Conservation (phyloP, 2,888 invertebrate genomes). For the Latheticus oryzae region DNA sequence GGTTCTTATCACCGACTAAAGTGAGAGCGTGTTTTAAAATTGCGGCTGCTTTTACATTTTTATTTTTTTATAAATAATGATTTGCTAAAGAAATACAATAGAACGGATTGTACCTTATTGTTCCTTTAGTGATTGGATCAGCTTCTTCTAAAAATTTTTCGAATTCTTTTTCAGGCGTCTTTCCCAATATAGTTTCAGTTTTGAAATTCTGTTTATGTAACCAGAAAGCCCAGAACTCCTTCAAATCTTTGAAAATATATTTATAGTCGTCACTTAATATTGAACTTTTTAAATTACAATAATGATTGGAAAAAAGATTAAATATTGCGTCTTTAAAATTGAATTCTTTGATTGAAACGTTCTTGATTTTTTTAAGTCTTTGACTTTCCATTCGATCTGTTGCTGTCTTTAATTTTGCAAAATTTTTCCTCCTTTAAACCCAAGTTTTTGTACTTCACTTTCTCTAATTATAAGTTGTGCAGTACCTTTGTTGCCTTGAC, state of each 20-base stretch:
- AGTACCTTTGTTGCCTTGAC: constrained; percentile 59
- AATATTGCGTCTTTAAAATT: constrained; percentile 14
- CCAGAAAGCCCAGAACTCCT: constrained; percentile 41
- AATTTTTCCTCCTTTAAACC: no score
- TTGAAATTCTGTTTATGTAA: constrained; percentile 17
- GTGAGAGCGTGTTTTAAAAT: not conserved
- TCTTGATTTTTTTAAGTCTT: constrained; percentile 15
- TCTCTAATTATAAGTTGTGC: constrained; percentile 51
- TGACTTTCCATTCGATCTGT: constrained; percentile 4
- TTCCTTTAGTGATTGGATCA: constrained; percentile 1
- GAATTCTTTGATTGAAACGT: constrained; percentile 12
- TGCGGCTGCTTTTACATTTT: not conserved
- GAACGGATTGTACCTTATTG: constrained; percentile 14
- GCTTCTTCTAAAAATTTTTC: constrained; percentile 1
- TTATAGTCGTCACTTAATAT: not conserved
- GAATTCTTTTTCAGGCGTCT: not conserved
- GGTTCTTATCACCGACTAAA: not conserved
- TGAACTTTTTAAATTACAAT: not conserved
- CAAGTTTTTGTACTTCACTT: constrained; percentile 35
- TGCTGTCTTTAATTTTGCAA: constrained; percentile 4
- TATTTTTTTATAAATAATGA: constrained; percentile 4
- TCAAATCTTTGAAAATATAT: constrained; percentile 24
- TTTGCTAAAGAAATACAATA: constrained; percentile 10
- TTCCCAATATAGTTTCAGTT: not conserved
- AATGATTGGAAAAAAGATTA: constrained; percentile 1